Percentiles rank a stretch among this genome's conserved stretches.
Evolutionary conservation across 2,888 invertebrate genomes (phyloP).

Genomic region (Amiota mariae): DNA sequence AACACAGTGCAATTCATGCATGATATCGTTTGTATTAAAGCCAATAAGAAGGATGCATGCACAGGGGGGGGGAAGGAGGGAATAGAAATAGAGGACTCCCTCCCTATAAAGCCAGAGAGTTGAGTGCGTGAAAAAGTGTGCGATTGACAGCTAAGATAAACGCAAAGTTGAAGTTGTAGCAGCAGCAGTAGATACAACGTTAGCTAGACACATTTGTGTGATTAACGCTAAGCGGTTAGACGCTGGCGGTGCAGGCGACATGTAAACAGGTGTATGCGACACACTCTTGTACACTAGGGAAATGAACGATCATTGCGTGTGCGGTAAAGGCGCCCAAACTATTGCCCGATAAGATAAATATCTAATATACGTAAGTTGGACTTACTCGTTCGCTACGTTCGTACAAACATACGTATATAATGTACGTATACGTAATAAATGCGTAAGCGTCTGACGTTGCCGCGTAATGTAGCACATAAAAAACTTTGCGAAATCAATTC

Average conservation of each 20-base stretch:
- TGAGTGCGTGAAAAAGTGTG: slow-evolving; percentile 19
- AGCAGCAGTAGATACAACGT: neutral
- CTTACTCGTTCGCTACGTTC: neutral
- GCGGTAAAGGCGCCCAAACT: slow-evolving; percentile 23
- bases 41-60: neutral
- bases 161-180: neutral
- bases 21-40: neutral
- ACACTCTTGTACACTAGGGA: neutral
- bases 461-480: slow-evolving; percentile 13
- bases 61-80: neutral
- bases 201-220: slow-evolving; percentile 15
- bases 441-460: slow-evolving; percentile 18
- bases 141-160: slow-evolving; percentile 28
- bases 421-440: slow-evolving; percentile 15
- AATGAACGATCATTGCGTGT: neutral
- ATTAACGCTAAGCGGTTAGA: slow-evolving; percentile 2
- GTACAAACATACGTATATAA: no score
- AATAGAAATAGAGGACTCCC: neutral
- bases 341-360: slow-evolving; percentile 25
- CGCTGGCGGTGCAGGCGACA: neutral
- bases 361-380: slow-evolving; percentile 9
- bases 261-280: slow-evolving; percentile 13
- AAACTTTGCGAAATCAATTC: slow-evolving; percentile 28
- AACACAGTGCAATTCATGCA: slow-evolving; percentile 4
- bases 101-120: neutral